A percentile compares a stretch with the other conserved stretches of the same genome.
Conservation (phyloP, 1,140 invertebrate genomes). For the Drosophila melanica region DNA sequence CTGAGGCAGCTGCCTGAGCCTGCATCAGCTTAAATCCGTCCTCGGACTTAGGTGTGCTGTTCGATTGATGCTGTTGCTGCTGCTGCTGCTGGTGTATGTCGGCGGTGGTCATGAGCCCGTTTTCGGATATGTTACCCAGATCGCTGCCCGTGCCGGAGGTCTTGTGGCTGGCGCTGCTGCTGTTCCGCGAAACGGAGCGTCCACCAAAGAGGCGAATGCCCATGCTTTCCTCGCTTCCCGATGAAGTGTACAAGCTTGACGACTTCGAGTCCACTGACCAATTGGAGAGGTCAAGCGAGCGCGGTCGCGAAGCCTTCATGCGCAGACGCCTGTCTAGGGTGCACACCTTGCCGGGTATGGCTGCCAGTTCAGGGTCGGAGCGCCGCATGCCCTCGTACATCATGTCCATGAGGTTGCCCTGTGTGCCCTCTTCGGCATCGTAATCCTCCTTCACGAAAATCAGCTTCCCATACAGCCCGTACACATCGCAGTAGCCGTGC, state of each 20-base stretch:
- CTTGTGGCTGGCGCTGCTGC: constrained; percentile 88
- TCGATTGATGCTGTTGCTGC: constrained; percentile 42
- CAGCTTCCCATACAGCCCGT: constrained; percentile 94
- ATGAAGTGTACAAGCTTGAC: constrained; percentile 91
- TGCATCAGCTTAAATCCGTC: constrained; percentile 45
- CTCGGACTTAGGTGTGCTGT: constrained; percentile 55
- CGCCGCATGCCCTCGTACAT: constrained; percentile 90
- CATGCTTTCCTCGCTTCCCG: constrained; percentile 92
- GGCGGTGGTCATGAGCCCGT: constrained; percentile 70
- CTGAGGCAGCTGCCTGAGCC: constrained; percentile 30
- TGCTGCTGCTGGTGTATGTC: constrained; percentile 70
- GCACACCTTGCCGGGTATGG: constrained; percentile 91
- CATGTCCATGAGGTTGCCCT: constrained; percentile 86
- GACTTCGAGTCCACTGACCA: constrained; percentile 94
- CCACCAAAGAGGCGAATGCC: constrained; percentile 86
- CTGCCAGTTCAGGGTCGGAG: constrained; percentile 92
- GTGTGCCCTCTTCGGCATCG: constrained; percentile 90
- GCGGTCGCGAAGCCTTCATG: constrained; percentile 91
- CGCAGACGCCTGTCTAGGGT: constrained; percentile 91
- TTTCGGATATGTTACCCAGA: constrained; percentile 83
- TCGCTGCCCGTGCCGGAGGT: constrained; percentile 85
- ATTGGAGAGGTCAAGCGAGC: constrained; percentile 93
- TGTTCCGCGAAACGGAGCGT: constrained; percentile 88
- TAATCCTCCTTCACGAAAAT: constrained; percentile 94
- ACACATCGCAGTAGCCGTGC: constrained; percentile 91